phyloP scores from a whole-genome alignment of 2,888 invertebrate species.

The Andricus curvator region DNA sequence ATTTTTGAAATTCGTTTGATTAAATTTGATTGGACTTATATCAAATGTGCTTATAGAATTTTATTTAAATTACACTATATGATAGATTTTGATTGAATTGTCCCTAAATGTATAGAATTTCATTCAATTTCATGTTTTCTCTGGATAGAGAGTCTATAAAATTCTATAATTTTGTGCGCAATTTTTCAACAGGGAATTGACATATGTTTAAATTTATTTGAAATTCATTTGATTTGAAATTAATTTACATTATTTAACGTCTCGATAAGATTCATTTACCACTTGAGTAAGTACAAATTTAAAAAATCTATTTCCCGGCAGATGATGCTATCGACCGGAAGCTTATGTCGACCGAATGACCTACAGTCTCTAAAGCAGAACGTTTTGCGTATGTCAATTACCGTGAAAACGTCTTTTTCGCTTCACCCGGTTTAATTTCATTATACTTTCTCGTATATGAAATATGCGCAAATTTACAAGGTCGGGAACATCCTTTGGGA shows the following conservation, averaged over 20 bases:
- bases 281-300: constrained; percentile 22
- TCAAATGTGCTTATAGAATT: too few relatives aligned
- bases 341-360: constrained; percentile 46
- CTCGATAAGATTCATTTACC: constrained; percentile 19
- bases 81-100: too few relatives aligned
- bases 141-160: too few relatives aligned
- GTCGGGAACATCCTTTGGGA: constrained; percentile 21
- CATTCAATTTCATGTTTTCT: too few relatives aligned
- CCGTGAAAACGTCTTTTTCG: constrained; percentile 37
- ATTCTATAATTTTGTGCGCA: too few relatives aligned
- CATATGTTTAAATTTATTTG: not conserved
- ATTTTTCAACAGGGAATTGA: not conserved
- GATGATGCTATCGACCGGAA: constrained; percentile 46
- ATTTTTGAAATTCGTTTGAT: too few relatives aligned
- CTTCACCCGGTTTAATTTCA: constrained; percentile 34
- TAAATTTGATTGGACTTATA: too few relatives aligned
- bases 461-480: constrained; percentile 15
- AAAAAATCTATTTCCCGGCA: constrained; percentile 33
- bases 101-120: too few relatives aligned
- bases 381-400: constrained; percentile 26
- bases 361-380: constrained; percentile 49
- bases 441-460: constrained; percentile 29
- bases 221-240: not conserved
- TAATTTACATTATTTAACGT: constrained; percentile 21
- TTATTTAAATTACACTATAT: too few relatives aligned